Evolutionary conservation across 2,113 vertebrate genomes (phyloP), one percentile per base, ranked within the genome.

Genomic region (Paraplagusia blochii): DNA sequence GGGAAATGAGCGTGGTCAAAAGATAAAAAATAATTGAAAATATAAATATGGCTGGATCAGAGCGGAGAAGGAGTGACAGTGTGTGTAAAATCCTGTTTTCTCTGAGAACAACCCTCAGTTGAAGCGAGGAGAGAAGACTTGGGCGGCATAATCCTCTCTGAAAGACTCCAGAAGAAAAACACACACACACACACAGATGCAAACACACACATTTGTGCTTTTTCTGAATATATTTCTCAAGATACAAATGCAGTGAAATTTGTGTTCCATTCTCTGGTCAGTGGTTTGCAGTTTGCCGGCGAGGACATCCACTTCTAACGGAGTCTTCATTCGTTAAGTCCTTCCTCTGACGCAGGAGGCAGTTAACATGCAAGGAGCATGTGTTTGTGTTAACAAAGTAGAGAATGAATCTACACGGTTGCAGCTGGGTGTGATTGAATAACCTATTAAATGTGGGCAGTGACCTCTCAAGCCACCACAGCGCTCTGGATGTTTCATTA

Each of bases 71-170:
- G 60, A 77, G 59, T 90, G 87, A 88, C 85, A 88, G 81, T 49
- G 56, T 77, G 78, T 76, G 80, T 86, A 78, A 88, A 85, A 90
- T 88, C 83, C 85, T 74, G 74, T 90, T 88, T 87, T 73, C 81
- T 80, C 76, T 69, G 63, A 62, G 73, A 82, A 72, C 62, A 69
- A 74, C 72, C 74, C 76, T 76, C 35, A 68, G 84, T 81, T 80
- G 66, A 81, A 79, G 76, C 61, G 65, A 64, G 63, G 34, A 63
- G 34, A 74, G 77, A 79, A 79, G 75, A 76, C 50, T 72, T 64
- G 79, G 71, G 66, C 33, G 54, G 55, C 42, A 74, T 79, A 86
- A 87, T 84, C 80, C 58, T 53, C 51, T 15, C 45, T 63, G 76
- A 84, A 81, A 64, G 58, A 74, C 49, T 56, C 58, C 45, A 51